Percentiles rank a stretch among this genome's conserved stretches.
phyloP scores from a whole-genome alignment of 2,113 vertebrate species.

The Antidorcas marsupialis region DNA sequence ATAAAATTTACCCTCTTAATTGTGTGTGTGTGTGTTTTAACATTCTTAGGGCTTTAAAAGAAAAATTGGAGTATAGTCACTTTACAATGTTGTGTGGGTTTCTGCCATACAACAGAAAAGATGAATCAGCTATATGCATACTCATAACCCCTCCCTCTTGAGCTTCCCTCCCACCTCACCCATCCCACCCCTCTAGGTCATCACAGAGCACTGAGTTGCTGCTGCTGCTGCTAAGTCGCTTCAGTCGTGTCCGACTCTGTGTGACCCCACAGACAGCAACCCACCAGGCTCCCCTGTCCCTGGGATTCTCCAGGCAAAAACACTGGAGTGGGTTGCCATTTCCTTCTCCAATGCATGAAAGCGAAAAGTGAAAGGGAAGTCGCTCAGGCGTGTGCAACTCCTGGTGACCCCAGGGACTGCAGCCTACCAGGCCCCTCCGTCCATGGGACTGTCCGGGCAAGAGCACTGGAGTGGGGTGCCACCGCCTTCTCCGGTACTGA shows the following conservation, averaged over 20 bases:
- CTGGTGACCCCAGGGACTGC: too few relatives aligned
- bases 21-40: background rate
- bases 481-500: background rate
- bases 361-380: too few relatives aligned
- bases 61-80: background rate
- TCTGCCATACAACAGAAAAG: background rate
- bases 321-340: too few relatives aligned
- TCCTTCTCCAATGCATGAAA: too few relatives aligned
- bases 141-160: background rate
- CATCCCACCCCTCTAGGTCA: background rate
- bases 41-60: background rate
- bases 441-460: too few relatives aligned
- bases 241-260: too few relatives aligned
- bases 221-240: too few relatives aligned
- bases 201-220: background rate
- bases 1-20: background rate
- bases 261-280: too few relatives aligned
- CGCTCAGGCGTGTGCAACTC: accelerated
- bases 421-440: too few relatives aligned
- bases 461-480: too few relatives aligned
- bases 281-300: too few relatives aligned
- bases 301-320: too few relatives aligned
- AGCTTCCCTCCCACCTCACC: background rate
- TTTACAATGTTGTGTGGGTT: background rate
- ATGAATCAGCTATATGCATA: background rate